phyloP scores from a whole-genome alignment of 2,797 vertebrate species.

The Lagodon rhomboides region DNA sequence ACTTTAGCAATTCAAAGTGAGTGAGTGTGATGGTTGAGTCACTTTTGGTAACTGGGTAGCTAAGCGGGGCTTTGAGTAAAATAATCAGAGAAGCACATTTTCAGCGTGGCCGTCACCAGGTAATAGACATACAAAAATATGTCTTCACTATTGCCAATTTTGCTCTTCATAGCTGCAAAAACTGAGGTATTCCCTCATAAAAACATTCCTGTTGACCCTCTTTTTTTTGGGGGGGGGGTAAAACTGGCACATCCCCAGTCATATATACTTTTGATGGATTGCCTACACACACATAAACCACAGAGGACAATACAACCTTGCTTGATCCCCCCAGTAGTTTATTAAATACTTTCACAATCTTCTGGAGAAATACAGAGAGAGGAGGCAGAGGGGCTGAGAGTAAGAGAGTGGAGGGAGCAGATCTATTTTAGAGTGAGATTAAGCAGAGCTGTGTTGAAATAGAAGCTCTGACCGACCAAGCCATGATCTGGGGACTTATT shows the following conservation, averaged over 20 bases:
- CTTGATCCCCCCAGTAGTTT: constrained; percentile 50
- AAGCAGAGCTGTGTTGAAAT: constrained; percentile 75
- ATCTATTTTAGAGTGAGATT: constrained; percentile 78
- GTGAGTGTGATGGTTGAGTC: constrained; percentile 20
- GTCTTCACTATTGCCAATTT: background rate
- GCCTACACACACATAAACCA: constrained; percentile 9
- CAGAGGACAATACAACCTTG: constrained; percentile 39
- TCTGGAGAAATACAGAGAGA: constrained; percentile 49
- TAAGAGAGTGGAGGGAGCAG: constrained; percentile 42
- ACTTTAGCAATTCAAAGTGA: constrained; percentile 19
- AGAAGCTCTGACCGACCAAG: constrained; percentile 73
- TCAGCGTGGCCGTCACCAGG: background rate
- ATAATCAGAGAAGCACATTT: constrained; percentile 16
- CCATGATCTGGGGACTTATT: constrained; percentile 83
- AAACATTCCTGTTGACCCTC: constrained; percentile 7
- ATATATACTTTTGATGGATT: constrained; percentile 2
- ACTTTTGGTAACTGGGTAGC: constrained; percentile 10
- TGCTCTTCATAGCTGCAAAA: background rate
- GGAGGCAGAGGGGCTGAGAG: constrained; percentile 28
- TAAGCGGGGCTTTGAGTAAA: background rate
- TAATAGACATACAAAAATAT: background rate
- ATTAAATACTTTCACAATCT: constrained; percentile 56
- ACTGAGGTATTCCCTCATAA: background rate
- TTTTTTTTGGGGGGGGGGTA: constrained; percentile 2
- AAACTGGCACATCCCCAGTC: constrained; percentile 11